Evolutionary conservation across 1,140 invertebrate genomes (phyloP), one percentile per base, ranked within the genome.

Genomic region (Oscheius sp.): DNA sequence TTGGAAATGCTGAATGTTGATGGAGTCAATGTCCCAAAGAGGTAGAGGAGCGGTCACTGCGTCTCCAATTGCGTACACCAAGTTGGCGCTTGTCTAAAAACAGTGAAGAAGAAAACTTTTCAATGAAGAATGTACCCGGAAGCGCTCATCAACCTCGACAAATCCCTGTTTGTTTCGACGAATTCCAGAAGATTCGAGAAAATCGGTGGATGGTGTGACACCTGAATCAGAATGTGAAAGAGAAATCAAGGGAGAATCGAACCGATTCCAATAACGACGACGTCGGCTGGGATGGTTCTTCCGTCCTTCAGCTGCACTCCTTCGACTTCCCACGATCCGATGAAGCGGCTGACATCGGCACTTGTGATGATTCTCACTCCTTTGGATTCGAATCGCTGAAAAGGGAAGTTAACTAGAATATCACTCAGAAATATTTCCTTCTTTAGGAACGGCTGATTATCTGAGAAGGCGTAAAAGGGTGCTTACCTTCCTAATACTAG

Each of bases 181-280:
- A 4, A 70, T 45, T 42, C 68, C 68, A 32, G 52, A 42, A 18
- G 36, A 31, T 18, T 28, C n/a, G 35, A 70, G 29, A 28, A 59
- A 70, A 3, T 59, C 34, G 4, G 68, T 70, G 18, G 52, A 35
- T 28, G 68, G 68, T 2, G 28, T 34, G 36, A 70, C 68, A 3
- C 68, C 42, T 45, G 42, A 45, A 45, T 18, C 15, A 45, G 42
- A 45, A 18, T 45, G 15, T 45, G 42, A 23, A 0, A 45, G 42
- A 45, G 42, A 23, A 23, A 45, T 45, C 42, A 45, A 45, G 23
- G 18, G 18, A 18, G 15, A 45, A 45, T n/a, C 0, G 18, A 18
- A 45, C 42, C 68, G 20, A 70, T 70, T 46, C 68, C 68, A 62
- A 32, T 35, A 26, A 70, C 45, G n/a, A 70, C 29, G 7, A 70